Percentiles rank a stretch among this genome's conserved stretches.
These are phyloP conservation scores for Epinotia bilunana DNA, from an alignment of 2,888 invertebrate genomes.

Conservation along the genomic window DNA sequence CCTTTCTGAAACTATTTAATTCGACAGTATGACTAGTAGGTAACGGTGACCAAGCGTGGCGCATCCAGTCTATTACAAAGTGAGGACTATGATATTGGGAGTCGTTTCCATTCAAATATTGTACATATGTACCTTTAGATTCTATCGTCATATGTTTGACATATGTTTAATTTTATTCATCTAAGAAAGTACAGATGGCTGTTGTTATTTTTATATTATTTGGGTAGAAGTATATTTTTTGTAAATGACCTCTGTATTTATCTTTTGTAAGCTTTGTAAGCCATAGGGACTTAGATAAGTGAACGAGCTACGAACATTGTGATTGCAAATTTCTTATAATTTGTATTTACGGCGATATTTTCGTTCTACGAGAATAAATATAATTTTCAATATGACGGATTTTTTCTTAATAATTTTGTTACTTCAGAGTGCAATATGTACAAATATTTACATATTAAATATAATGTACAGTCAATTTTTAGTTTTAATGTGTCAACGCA, in stretches of 20 bases:
- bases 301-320: slow-evolving; percentile 82
- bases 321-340: slow-evolving; percentile 77
- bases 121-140: slow-evolving; percentile 82
- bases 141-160: slow-evolving; percentile 84
- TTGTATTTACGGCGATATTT: slow-evolving; percentile 75
- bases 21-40: slow-evolving; percentile 62
- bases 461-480: slow-evolving; percentile 83
- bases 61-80: slow-evolving; percentile 71
- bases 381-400: slow-evolving; percentile 78
- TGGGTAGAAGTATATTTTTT: slow-evolving; percentile 84
- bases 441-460: slow-evolving; percentile 87
- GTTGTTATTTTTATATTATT: slow-evolving; percentile 85
- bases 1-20: slow-evolving; percentile 60
- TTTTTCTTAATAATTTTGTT: slow-evolving; percentile 80
- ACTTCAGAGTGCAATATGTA: slow-evolving; percentile 89
- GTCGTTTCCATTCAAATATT: slow-evolving; percentile 72
- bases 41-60: slow-evolving; percentile 76
- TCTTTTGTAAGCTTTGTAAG: slow-evolving; percentile 82
- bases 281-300: slow-evolving; percentile 81
- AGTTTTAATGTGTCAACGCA: slow-evolving; percentile 83
- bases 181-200: slow-evolving; percentile 85
- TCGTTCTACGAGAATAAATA: slow-evolving; percentile 69
- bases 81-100: slow-evolving; percentile 60
- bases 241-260: slow-evolving; percentile 85
- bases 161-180: slow-evolving; percentile 85